phyloP scores from a whole-genome alignment of 2,797 vertebrate species.

The Manis javanica region DNA sequence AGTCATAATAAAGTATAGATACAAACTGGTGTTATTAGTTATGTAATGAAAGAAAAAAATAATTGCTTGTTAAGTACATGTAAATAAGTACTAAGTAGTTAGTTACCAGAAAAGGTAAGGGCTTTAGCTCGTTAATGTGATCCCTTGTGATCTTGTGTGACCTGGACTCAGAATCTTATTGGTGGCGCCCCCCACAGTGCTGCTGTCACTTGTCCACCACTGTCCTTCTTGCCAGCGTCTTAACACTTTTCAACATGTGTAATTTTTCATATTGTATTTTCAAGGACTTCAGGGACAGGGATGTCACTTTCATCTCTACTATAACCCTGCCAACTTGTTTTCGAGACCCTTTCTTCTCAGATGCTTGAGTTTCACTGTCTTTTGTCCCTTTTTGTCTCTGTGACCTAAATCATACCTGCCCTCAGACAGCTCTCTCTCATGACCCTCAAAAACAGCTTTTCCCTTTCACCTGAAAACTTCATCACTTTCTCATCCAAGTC shows the following conservation, averaged over 20 bases:
- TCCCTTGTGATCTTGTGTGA: neutral
- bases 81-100: slow-evolving; percentile 38
- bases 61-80: slow-evolving; percentile 34
- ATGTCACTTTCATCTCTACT: neutral
- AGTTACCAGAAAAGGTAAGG: neutral
- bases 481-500: neutral
- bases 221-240: neutral
- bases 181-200: neutral
- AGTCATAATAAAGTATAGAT: slow-evolving; percentile 55
- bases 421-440: neutral
- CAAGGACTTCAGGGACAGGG: neutral
- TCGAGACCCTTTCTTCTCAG: neutral
- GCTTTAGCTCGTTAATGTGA: neutral
- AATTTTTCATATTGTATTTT: neutral
- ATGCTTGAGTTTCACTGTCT: neutral
- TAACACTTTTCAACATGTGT: neutral
- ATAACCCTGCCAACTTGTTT: neutral
- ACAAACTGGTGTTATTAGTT: slow-evolving; percentile 48
- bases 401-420: neutral
- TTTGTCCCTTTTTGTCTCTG: neutral
- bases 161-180: neutral
- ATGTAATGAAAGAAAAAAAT: slow-evolving; percentile 71
- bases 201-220: neutral
- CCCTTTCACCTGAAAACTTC: neutral
- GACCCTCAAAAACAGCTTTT: neutral